These are phyloP conservation scores for Calliopsis andreniformis DNA, from an alignment of 1,140 invertebrate species.

Conservation along the genomic window DNA sequence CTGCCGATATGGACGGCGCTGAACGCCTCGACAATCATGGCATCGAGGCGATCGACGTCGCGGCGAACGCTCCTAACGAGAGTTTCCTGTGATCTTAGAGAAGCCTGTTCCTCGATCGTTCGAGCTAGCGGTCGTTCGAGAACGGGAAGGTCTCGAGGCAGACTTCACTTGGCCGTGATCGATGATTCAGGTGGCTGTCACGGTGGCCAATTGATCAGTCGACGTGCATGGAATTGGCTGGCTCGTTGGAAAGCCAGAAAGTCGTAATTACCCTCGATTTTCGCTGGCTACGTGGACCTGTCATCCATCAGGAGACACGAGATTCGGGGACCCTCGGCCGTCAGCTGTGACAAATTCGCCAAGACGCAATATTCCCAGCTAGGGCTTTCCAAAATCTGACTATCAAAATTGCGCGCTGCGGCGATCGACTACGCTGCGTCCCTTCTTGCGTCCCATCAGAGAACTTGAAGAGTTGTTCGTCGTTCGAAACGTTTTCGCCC, in stretches of 20 bases:
- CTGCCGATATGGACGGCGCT: constrained; percentile 66
- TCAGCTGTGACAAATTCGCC: background rate
- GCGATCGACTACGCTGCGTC: no score
- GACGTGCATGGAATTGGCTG: background rate
- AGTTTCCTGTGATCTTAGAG: constrained; percentile 77
- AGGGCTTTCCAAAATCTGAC: no score
- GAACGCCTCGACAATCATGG: constrained; percentile 63
- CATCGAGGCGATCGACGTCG: constrained; percentile 49
- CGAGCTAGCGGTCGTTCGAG: background rate
- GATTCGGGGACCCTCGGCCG: background rate
- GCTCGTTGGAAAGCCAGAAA: no score
- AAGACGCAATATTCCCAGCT: background rate
- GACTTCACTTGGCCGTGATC: background rate
- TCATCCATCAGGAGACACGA: background rate
- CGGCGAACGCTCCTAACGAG: constrained; percentile 73
- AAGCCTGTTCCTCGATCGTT: constrained; percentile 4
- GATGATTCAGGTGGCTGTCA: background rate
- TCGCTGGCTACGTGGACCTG: background rate
- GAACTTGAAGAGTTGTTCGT: background rate
- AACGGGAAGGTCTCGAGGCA: background rate
- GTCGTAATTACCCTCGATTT: no score
- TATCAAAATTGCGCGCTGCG: background rate
- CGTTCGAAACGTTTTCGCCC: background rate
- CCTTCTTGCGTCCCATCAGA: no score
- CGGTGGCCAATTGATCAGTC: background rate